Percentiles rank a stretch among this genome's conserved stretches.
Evolutionary conservation across 1,140 invertebrate species (phyloP).

Genomic region (Eupristina koningsbergeri): DNA sequence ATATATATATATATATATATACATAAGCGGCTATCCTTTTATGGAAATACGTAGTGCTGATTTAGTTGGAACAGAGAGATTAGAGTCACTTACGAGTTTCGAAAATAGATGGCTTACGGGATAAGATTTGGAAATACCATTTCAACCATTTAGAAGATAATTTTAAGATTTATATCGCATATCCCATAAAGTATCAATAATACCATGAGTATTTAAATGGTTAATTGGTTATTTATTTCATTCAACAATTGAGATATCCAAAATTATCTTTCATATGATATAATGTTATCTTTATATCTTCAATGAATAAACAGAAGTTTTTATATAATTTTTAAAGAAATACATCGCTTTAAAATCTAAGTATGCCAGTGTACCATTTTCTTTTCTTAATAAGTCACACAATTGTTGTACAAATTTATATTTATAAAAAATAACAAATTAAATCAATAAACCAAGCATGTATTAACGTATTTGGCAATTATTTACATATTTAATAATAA

Average conservation of each 20-base stretch:
- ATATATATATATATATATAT: neutral
- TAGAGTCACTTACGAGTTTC: constrained; percentile 44
- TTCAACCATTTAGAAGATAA: constrained; percentile 1
- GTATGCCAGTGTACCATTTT: too few species aligned
- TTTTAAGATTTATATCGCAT: neutral
- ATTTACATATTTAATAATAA: too few species aligned
- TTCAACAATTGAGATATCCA: neutral
- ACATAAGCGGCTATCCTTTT: neutral
- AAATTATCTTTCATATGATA: neutral
- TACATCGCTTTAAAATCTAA: too few species aligned
- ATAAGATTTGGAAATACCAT: constrained; percentile 24
- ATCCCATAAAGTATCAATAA: neutral
- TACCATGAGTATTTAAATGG: neutral
- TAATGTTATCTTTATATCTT: neutral
- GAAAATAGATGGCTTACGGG: neutral
- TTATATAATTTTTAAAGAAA: too few species aligned
- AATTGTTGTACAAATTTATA: too few species aligned
- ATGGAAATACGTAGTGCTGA: constrained; percentile 45
- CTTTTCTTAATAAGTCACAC: too few species aligned
- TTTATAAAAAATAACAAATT: too few species aligned
- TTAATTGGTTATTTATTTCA: neutral
- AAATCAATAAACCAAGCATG: too few species aligned
- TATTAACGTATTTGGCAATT: too few species aligned
- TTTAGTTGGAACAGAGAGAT: constrained; percentile 35
- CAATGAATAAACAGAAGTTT: too few species aligned